Evolutionary conservation across 2,113 vertebrate species (phyloP).

Genomic region (Polypterus bichir): DNA sequence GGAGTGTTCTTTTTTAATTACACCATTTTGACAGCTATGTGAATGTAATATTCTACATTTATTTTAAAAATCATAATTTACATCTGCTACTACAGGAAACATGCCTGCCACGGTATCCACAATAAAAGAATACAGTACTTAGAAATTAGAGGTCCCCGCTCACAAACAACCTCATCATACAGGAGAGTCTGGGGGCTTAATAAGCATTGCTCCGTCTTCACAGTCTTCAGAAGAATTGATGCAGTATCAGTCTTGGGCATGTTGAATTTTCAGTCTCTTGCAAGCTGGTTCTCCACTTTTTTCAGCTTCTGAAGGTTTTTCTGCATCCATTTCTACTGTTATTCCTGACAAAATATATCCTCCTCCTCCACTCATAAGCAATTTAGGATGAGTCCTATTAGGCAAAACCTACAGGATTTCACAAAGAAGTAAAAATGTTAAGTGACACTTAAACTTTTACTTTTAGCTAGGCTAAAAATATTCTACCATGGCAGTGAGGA

Average conservation of each 20-base stretch:
- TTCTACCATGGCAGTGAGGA: neutral
- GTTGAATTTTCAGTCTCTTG: constrained; percentile 68
- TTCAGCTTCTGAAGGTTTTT: constrained; percentile 29
- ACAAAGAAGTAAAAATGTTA: constrained; percentile 14
- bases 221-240: no score
- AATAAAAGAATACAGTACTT: no score
- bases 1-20: no score
- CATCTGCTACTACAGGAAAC: no score
- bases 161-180: no score
- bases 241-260: constrained; percentile 28
- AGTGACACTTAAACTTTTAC: neutral
- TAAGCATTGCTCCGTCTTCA: no score
- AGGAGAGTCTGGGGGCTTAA: no score
- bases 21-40: no score
- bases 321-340: constrained; percentile 52
- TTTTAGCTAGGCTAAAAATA: neutral
- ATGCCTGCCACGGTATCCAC: no score
- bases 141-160: no score
- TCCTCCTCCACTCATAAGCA: constrained; percentile 85
- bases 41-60: no score
- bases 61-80: no score
- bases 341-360: constrained; percentile 85
- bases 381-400: constrained; percentile 82
- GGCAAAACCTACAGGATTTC: constrained; percentile 64
- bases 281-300: constrained; percentile 57